Evolutionary conservation across 2,888 invertebrate genomes (phyloP).

Genomic region (Drosophila kanekoi): DNA sequence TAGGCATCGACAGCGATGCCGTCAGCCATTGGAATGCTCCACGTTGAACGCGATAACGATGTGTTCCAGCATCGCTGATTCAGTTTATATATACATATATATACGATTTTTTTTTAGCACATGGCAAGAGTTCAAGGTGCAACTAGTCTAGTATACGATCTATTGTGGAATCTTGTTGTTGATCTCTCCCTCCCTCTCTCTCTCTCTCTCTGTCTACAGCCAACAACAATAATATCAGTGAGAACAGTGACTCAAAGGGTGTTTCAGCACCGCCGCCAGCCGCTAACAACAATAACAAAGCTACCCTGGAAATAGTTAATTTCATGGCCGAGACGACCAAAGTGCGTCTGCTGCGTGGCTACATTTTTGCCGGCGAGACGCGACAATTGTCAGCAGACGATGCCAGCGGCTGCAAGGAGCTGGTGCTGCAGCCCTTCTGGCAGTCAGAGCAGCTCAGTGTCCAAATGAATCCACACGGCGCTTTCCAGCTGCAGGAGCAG

Average conservation of each 20-base stretch:
- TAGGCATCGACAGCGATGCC: slow-evolving; percentile 14
- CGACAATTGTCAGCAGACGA: slow-evolving; percentile 58
- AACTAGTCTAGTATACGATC: slow-evolving; percentile 2
- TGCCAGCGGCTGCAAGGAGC: slow-evolving; percentile 56
- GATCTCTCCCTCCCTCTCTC: slow-evolving; percentile 26
- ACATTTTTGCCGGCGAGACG: slow-evolving; percentile 79
- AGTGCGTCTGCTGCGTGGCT: slow-evolving; percentile 80
- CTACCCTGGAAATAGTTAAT: slow-evolving; percentile 59
- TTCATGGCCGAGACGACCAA: slow-evolving; percentile 81
- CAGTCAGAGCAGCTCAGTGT: slow-evolving; percentile 68
- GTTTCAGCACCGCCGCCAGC: slow-evolving; percentile 27
- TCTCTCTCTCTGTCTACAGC: slow-evolving; percentile 21
- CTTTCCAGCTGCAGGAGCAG: slow-evolving; percentile 84
- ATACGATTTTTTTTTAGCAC: slow-evolving; percentile 16
- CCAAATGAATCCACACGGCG: slow-evolving; percentile 49
- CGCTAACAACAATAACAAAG: slow-evolving; percentile 63
- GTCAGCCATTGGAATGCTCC: slow-evolving; percentile 19
- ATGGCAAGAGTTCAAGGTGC: slow-evolving; percentile 52
- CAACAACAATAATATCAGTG: slow-evolving; percentile 31
- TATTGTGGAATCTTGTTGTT: slow-evolving; percentile 9
- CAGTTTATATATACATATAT: slow-evolving; percentile 6
- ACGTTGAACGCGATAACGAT: slow-evolving; percentile 44
- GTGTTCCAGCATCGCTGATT: slow-evolving; percentile 27
- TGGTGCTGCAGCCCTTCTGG: slow-evolving; percentile 83
- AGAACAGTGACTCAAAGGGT: slow-evolving; percentile 25